These are phyloP conservation scores for Chrysomallon squamiferum DNA, from an alignment of 1,140 invertebrate genomes.

Conservation along the genomic window DNA sequence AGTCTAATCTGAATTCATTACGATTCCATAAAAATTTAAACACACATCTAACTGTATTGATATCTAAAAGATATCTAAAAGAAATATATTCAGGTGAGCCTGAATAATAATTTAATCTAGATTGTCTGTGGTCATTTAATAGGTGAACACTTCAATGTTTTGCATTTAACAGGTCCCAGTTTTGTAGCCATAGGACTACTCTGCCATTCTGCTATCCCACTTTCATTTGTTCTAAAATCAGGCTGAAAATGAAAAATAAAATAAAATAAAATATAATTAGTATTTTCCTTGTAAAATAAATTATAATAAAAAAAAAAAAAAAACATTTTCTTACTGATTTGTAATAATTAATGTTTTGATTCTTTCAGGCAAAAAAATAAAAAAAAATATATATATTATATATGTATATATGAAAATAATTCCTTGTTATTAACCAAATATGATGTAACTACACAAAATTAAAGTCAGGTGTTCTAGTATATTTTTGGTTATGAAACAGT, in stretches of 20 bases:
- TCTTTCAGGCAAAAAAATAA: too few species aligned
- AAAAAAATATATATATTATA: background rate
- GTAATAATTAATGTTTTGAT: background rate
- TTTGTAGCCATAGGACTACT: slow-evolving; percentile 77
- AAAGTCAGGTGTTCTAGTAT: too few species aligned
- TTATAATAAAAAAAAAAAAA: background rate
- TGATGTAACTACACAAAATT: too few species aligned
- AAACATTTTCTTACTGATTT: background rate
- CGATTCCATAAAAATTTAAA: too few species aligned
- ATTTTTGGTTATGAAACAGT: too few species aligned
- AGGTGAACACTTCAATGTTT: slow-evolving; percentile 75
- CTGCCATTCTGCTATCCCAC: slow-evolving; percentile 82
- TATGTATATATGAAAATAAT: background rate
- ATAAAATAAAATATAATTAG: background rate
- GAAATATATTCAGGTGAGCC: too few species aligned
- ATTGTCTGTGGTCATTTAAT: slow-evolving; percentile 71
- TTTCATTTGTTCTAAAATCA: slow-evolving; percentile 81
- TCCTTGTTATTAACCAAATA: background rate
- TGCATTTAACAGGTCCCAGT: slow-evolving; percentile 73
- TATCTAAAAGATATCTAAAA: too few species aligned
- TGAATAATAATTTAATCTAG: too few species aligned
- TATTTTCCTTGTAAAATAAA: background rate
- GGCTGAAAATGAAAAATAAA: slow-evolving; percentile 63
- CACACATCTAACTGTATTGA: too few species aligned
- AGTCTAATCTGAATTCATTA: too few species aligned